A percentile compares a stretch with the other conserved stretches of the same genome.
Evolutionary conservation across 2,888 invertebrate species (phyloP).

Genomic region (Embidobia sp.): DNA sequence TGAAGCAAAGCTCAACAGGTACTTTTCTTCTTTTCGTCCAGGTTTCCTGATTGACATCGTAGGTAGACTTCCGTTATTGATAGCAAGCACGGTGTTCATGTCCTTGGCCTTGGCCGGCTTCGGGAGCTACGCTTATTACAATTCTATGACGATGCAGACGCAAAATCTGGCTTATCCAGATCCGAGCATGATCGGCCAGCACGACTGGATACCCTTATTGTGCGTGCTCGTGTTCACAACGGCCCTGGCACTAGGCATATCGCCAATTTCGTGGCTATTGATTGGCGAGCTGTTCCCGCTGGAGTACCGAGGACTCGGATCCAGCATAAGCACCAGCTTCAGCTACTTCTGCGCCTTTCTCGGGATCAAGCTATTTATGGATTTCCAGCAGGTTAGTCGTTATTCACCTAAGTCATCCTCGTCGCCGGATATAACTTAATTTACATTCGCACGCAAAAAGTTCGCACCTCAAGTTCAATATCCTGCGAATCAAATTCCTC

Average conservation of each 20-base stretch:
- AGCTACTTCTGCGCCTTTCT: slow-evolving; percentile 94
- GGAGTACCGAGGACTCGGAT: slow-evolving; percentile 92
- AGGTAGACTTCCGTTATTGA: slow-evolving; percentile 91
- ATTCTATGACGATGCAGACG: slow-evolving; percentile 80
- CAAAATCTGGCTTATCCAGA: slow-evolving; percentile 73
- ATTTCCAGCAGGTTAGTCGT: slow-evolving; percentile 85
- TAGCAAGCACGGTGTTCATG: slow-evolving; percentile 92
- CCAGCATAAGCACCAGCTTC: slow-evolving; percentile 92
- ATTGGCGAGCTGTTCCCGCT: slow-evolving; percentile 92
- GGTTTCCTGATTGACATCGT: slow-evolving; percentile 91
- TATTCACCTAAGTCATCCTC: slow-evolving; percentile 22
- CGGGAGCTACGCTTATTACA: slow-evolving; percentile 92
- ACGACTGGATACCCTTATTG: slow-evolving; percentile 92
- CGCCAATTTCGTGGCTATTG: slow-evolving; percentile 93
- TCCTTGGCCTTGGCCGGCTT: slow-evolving; percentile 92
- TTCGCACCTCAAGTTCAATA: slow-evolving; percentile 25
- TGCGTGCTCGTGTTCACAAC: slow-evolving; percentile 92
- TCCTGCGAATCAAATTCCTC: slow-evolving; percentile 25
- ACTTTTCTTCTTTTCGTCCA: slow-evolving; percentile 58
- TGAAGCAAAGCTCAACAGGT: slow-evolving; percentile 21
- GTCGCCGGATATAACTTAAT: slow-evolving; percentile 28
- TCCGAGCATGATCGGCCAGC: slow-evolving; percentile 82
- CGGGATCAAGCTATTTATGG: slow-evolving; percentile 92
- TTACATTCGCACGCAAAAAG: slow-evolving; percentile 29
- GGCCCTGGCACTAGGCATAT: slow-evolving; percentile 93